Evolutionary conservation across 2,888 invertebrate species (phyloP), one percentile per base, ranked within the genome.

Genomic region (Sceliomorpha sp.): DNA sequence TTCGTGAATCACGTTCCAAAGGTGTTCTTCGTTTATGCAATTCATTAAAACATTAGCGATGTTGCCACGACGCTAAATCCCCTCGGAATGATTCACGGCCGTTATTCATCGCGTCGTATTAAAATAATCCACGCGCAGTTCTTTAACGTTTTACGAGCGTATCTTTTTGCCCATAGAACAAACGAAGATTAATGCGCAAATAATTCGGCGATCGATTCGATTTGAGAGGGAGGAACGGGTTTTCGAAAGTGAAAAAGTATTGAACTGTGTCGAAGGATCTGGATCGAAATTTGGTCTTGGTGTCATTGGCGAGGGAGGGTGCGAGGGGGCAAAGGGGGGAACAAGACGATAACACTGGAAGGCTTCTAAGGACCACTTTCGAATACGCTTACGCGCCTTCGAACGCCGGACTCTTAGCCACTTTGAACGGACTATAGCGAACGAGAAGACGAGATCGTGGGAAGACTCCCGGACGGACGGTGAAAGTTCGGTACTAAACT

Each of bases 401-500:
- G 20, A 36, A 42, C n/a, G 34, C 40, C 17, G 48, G 55, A 67
- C 59, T 42, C 31, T 45, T 59, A 40, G 29, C 15, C 31, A 40
- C 12, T 31, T 13, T 13, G 4, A 32, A 42, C 42, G 9, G 15
- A 55, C 42, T 55, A 12, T 34, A 55, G 53, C 32, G 55, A 64
- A 51, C 45, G 45, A 60, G 36, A 58, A 60, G 55, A 64, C 40
- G 45, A 47, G 60, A 71, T 71, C 71, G 71, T 71, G 67, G 67
- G 71, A 71, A 67, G 55, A 58, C 70, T 70, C 58, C 51, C 58
- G 62, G 45, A 59, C 32, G 53, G 67, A 69, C 71, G 71, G 77
- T 77, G 77, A 77, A 77, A 77, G 77, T 77, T 77, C 75, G 75
- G 62, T 44, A 47, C 59, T 73, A 71, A 70, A 71, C 69, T 58